Evolutionary conservation across 2,888 invertebrate genomes (phyloP), one percentile per base, ranked within the genome.

Genomic region (Temnothorax unifasciatus): DNA sequence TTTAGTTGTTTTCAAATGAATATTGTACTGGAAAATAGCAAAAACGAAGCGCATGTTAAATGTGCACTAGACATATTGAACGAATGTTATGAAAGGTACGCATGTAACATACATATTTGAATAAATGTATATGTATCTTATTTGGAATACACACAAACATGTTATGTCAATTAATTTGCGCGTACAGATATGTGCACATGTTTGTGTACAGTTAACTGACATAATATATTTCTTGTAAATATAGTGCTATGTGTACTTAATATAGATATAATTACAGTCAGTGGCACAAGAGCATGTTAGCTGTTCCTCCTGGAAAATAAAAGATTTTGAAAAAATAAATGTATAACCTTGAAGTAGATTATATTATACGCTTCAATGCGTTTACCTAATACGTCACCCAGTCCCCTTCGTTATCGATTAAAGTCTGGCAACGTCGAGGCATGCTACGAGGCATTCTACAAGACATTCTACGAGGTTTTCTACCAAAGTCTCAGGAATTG

Each of bases 11-110:
- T 91, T 59, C 89, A 93, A 38, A 93, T 92, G 9, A 82, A 88
- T 5, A 68, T 75, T 34, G 90, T 94, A 18, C 85, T 93, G 9
- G 87, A 90, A 29, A 87, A 83, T 81, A 85, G 85, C 8, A 85
- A 91, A 38, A 84, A 85, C 8, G 82, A 92, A 68, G 61, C 85
- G 1, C 92, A 94, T 73, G 81, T 95, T 1, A 91, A 90, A 47
- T 64, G 44, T 8, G 92, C 94, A 0, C 76, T 94, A 6, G 86
- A 90, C n/a, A 83, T 94, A 68, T 85, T 95, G 50, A 90, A 92
- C 68, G 86, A 93, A 57, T 94, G 94, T 87, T 94, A 92, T n/a
- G 87, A 92, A 29, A 91, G 77, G 94, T 94, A 86, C 91, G 91
- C 11, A 34, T 59, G 41, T 59, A 50, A 15, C 13, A 3, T 29